A percentile compares a stretch with the other conserved stretches of the same genome.
These are phyloP conservation scores for Cinclus mexicanus DNA, from an alignment of 2,113 vertebrate genomes.

Conservation along the genomic window DNA sequence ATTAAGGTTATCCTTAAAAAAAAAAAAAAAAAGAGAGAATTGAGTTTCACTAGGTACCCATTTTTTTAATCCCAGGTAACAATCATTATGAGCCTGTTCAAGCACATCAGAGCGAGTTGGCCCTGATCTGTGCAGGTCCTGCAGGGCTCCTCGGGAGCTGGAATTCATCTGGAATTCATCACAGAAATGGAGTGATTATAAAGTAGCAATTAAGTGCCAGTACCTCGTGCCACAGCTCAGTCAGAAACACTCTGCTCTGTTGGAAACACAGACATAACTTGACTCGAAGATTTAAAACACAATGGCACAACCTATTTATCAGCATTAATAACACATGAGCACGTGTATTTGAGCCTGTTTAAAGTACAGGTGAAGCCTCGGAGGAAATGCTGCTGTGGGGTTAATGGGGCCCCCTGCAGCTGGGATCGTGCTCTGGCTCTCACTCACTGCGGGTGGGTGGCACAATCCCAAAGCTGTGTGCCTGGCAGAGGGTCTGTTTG, in stretches of 20 bases:
- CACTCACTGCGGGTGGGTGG: neutral
- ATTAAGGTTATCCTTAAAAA: neutral
- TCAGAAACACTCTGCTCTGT: neutral
- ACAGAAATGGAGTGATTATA: neutral
- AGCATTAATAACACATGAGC: neutral
- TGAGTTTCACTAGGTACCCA: conserved; percentile 5
- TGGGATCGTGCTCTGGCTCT: neutral
- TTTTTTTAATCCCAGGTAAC: conserved; percentile 22
- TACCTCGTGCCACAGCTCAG: neutral
- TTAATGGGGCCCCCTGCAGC: neutral
- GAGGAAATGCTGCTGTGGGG: neutral
- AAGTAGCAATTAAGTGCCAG: neutral
- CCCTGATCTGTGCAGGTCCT: neutral
- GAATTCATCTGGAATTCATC: conserved; percentile 6
- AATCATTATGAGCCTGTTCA: neutral
- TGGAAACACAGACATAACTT: neutral
- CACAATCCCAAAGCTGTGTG: neutral
- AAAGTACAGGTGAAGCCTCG: neutral
- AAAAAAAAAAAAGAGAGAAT: neutral
- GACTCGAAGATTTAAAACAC: neutral
- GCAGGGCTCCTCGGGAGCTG: neutral
- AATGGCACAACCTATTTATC: neutral
- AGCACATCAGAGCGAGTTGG: neutral
- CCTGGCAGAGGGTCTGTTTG: neutral
- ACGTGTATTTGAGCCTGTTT: neutral